Conservation (phyloP, 2,888 invertebrate species). For the Leptodirus hochenwartii region DNA sequence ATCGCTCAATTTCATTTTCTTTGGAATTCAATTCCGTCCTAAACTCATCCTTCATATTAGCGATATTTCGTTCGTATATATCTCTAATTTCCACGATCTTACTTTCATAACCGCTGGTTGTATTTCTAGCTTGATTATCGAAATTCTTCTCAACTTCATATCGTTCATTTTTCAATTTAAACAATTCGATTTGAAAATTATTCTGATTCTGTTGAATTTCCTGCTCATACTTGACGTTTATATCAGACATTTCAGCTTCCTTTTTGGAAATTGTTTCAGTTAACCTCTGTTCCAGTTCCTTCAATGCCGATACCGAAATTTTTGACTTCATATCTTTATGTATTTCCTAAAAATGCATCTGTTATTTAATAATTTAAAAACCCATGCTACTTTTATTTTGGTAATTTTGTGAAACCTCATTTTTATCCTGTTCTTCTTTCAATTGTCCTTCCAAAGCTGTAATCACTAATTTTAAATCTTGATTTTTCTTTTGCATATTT, state of each 20-base stretch:
- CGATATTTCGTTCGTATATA: slow-evolving; percentile 9
- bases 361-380: not conserved
- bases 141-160: slow-evolving; percentile 5
- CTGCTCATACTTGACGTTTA: not conserved
- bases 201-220: slow-evolving; percentile 7
- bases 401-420: too few relatives aligned
- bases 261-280: too few relatives aligned
- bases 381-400: too few relatives aligned
- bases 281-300: not conserved
- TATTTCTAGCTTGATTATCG: slow-evolving; percentile 9
- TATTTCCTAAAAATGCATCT: too few relatives aligned
- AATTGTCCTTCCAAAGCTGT: slow-evolving; percentile 3
- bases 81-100: slow-evolving; percentile 5
- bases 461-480: slow-evolving; percentile 6
- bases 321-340: too few relatives aligned
- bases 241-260: not conserved
- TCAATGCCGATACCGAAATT: too few relatives aligned
- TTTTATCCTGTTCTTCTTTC: not conserved
- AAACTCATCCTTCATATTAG: slow-evolving; percentile 7
- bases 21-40: slow-evolving; percentile 10
- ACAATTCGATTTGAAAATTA: slow-evolving; percentile 8
- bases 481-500: slow-evolving; percentile 10
- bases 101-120: slow-evolving; percentile 9
- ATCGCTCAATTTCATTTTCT: slow-evolving; percentile 11
- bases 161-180: not conserved